Conservation (phyloP, 2,888 invertebrate genomes). For the Tridacna gigas region DNA sequence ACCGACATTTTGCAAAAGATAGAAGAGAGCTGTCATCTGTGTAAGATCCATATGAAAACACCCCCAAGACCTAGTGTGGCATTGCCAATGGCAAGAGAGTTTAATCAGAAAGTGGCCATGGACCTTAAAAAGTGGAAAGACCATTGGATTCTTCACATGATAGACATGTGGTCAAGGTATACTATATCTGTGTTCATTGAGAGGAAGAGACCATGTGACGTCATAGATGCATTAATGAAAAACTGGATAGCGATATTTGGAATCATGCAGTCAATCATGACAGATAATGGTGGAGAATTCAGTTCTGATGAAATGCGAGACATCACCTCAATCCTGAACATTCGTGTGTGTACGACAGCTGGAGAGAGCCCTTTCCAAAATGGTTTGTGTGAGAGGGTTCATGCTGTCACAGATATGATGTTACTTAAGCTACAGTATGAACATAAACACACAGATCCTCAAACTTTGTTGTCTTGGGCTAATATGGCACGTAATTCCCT, state of each 20-base stretch:
- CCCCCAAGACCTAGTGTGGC: slow-evolving; percentile 47
- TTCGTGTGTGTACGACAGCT: background rate
- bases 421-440: background rate
- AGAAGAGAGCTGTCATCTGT: slow-evolving; percentile 19
- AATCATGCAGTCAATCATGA: slow-evolving; percentile 41
- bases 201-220: slow-evolving; percentile 41
- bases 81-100: slow-evolving; percentile 37
- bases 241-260: slow-evolving; percentile 59
- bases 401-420: background rate
- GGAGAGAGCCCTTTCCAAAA: background rate
- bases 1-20: slow-evolving; percentile 17
- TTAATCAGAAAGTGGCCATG: slow-evolving; percentile 52
- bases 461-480: background rate
- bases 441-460: background rate
- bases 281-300: slow-evolving; percentile 14
- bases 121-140: slow-evolving; percentile 44
- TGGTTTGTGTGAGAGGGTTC: too few relatives aligned
- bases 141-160: slow-evolving; percentile 35
- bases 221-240: slow-evolving; percentile 52
- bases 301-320: background rate
- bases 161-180: slow-evolving; percentile 42
- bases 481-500: background rate
- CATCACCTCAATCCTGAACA: background rate
- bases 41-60: slow-evolving; percentile 36
- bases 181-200: slow-evolving; percentile 35